Base-by-base conservation (phyloP, 2,888 invertebrate species). In the Lomographa bimaculata region DNA sequence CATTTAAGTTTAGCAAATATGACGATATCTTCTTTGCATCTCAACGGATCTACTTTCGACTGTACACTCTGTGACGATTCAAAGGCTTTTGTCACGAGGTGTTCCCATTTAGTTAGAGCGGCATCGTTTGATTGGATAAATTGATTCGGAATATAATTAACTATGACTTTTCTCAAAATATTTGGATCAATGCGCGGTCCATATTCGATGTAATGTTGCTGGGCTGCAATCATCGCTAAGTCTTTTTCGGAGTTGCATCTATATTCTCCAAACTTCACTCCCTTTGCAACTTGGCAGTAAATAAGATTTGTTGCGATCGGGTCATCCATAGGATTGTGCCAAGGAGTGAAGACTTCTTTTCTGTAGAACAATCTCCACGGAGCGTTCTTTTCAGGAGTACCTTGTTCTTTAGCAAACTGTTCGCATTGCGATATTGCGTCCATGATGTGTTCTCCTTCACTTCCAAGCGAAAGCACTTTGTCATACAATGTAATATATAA, bases 391-490 rank as follows among this genome's bases (percentile, higher is more conserved):
- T 97, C 97, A 37, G 94, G 92, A 1, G 93, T 92, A 0, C 97
- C 96, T 71, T 96, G 94, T 76, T 97, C 97, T 79, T 95, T 97
- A 11, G 97, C 95, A 74, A 96, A 97, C 72, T 98, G 98, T 74
- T 98, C 98, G 76, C 98, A 98, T 74, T 97, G 97, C 0, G 97
- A 97, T 62, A 98, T 95, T 0, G 98, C 98, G 80, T 98, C 98
- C 94, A 98, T 95, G 0, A 98, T 94, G 70, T 98, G 97, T 75
- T 98, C 97, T 7, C 92, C 92, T 46, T 96, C 97, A 73, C 94
- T 95, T 17, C 97, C 97, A 39, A 98, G 78, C 0, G 97, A 97
- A 56, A 97, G 92, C 0, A 96, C 94, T 91, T 97, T 98, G 67
- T 98, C 97, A 66, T 94, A 96, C 6, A 98, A 83, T 1, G 97